Evolutionary conservation across 2,113 vertebrate species (phyloP), one percentile per base, ranked within the genome.

Genomic region (Clarias batrachus): DNA sequence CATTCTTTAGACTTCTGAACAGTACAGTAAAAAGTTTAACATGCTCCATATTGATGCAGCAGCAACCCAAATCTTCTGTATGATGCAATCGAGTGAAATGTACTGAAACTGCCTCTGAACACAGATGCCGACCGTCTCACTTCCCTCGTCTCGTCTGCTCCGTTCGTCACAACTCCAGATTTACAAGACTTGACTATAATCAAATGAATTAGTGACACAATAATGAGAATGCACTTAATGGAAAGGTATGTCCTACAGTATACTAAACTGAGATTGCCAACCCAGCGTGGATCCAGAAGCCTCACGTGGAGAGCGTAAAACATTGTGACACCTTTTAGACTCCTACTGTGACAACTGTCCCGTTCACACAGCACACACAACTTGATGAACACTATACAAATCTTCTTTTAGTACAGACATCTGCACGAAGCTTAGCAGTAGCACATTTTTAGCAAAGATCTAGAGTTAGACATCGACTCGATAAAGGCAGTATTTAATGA

Each of bases 261-360:
- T 87, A 81, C 87, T 86, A 85, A 87, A 80, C 62, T 14, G 83
- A 33, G 81, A 25, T 87, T 82, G 90, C 65, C 86, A 60, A 88
- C 78, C 80, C 87, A 86, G 88, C 48, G 13, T 80, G n/a, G 77
- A 86, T 66, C 76, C 85, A 16, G 56, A 33, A 41, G 79, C 48
- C 16, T 48, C 57, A 74, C 48, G 66, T 21, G 77, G 80, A 87
- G 80, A 56, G 57, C 2, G 54, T 65, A 82, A 82, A 74, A 41
- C n/a, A 54, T 9, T 91, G 89, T 90, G 93, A 92, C 92, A 93
- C 89, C 76, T 78, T 88, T 91, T 90, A 91, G 88, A 91, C 92
- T 92, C 90, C 80, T 85, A 83, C 91, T 93, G 93, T 93, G 92
- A 93, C 91, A 94, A 92, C 90, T 92, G 3, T 54, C 41, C 2